phyloP scores from a whole-genome alignment of 2,888 invertebrate genomes.

The Archips crataeganus region DNA sequence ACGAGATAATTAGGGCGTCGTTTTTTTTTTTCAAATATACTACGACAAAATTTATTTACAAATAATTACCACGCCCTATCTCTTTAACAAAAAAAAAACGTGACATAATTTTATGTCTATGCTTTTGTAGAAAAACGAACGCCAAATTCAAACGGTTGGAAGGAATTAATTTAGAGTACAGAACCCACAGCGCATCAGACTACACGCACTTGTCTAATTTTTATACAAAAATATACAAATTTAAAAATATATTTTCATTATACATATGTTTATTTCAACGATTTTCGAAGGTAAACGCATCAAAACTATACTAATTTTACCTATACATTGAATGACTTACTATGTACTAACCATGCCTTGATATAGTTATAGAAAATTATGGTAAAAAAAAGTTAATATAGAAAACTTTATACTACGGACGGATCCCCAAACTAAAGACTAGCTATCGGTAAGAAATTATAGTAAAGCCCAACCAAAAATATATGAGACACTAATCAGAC shows the following conservation, averaged over 20 bases:
- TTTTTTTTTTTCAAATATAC: too few species aligned
- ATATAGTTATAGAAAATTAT: slow-evolving; percentile 42
- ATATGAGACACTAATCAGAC: neutral
- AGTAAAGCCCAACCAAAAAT: neutral
- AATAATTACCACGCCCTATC: neutral
- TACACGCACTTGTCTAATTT: neutral
- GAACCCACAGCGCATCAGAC: neutral
- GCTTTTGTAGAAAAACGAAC: too few species aligned
- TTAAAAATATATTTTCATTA: neutral
- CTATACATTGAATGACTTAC: slow-evolving; percentile 39
- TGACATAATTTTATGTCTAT: too few species aligned
- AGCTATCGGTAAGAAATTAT: slow-evolving; percentile 49
- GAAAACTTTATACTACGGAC: slow-evolving; percentile 54
- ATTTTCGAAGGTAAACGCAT: slow-evolving; percentile 27
- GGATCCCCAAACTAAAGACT: slow-evolving; percentile 54
- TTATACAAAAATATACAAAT: slow-evolving; percentile 7
- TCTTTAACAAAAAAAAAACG: neutral
- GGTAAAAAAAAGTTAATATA: slow-evolving; percentile 46
- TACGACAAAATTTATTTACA: neutral
- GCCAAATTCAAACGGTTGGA: too few species aligned
- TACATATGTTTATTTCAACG: neutral
- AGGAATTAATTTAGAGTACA: neutral
- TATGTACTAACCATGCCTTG: slow-evolving; percentile 38
- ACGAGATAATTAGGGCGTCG: too few species aligned
- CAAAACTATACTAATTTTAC: slow-evolving; percentile 33